phyloP scores from a whole-genome alignment of 1,140 invertebrate genomes.

The Geopemphigus sp. region DNA sequence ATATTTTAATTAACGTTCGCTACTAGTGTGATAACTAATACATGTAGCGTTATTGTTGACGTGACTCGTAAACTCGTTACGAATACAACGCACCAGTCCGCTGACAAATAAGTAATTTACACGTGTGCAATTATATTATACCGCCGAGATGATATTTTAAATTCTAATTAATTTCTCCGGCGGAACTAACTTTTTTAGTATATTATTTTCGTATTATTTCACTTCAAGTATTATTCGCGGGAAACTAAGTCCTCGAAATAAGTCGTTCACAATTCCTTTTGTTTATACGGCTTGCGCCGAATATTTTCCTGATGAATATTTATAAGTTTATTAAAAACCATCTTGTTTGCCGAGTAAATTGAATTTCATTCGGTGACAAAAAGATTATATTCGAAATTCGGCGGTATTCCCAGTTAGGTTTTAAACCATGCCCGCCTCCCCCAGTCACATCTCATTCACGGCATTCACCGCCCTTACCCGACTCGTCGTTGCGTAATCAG shows the following conservation, averaged over 20 bases:
- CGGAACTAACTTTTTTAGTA: background rate
- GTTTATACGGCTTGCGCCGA: background rate
- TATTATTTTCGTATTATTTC: slow-evolving; percentile 33
- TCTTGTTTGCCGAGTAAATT: slow-evolving; percentile 29
- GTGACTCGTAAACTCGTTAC: no score
- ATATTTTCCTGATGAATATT: slow-evolving; percentile 29
- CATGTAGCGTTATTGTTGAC: no score
- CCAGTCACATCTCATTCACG: no score
- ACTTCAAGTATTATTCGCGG: background rate
- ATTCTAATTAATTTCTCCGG: background rate
- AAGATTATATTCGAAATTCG: background rate
- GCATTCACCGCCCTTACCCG: no score
- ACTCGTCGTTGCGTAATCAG: background rate
- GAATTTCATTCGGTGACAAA: slow-evolving; percentile 24
- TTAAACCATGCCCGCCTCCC: background rate
- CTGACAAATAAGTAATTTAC: background rate
- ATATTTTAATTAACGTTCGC: no score
- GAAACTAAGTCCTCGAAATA: slow-evolving; percentile 17
- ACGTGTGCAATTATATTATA: background rate
- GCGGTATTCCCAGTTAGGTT: background rate
- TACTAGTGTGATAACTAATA: no score
- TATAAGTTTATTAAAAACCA: slow-evolving; percentile 36
- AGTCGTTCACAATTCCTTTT: slow-evolving; percentile 11
- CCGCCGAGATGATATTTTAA: background rate
- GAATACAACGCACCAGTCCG: background rate